phyloP scores from a whole-genome alignment of 2,113 vertebrate genomes.

The Sinosuthora webbiana region DNA sequence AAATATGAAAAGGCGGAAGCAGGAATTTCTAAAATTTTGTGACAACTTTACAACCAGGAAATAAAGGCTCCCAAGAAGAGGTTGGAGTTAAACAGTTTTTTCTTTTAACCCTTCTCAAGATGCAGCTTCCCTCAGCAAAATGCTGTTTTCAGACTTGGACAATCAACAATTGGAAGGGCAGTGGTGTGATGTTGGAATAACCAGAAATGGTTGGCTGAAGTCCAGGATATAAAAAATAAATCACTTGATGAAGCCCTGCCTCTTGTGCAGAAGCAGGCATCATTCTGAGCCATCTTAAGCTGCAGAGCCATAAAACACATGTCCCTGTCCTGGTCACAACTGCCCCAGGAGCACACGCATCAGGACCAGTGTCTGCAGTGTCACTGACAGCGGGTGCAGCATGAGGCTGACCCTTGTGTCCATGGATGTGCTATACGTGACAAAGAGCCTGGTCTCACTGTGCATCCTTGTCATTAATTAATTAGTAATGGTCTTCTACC shows the following conservation, averaged over 20 bases:
- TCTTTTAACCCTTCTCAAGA: not conserved
- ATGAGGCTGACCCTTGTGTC: not conserved
- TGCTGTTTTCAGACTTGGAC: not conserved
- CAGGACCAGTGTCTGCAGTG: not conserved
- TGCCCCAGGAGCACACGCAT: not conserved
- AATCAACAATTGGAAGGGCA: not conserved
- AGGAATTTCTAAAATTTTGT: not conserved
- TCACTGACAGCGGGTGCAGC: not conserved
- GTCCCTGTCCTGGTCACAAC: not conserved
- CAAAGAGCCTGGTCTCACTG: not conserved
- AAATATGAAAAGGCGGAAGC: not conserved
- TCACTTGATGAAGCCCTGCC: not conserved
- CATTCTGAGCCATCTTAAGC: not conserved
- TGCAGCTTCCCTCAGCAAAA: not conserved
- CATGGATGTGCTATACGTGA: fast-evolving
- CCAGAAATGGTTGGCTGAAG: not conserved
- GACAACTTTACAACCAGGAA: not conserved
- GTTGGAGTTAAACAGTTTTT: not conserved
- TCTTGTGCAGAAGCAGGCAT: not conserved
- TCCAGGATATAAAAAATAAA: not conserved
- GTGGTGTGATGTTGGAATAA: not conserved
- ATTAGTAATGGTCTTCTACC: not conserved
- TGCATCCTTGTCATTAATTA: not conserved
- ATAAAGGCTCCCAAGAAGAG: not conserved
- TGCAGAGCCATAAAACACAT: not conserved